phyloP scores from a whole-genome alignment of 2,888 invertebrate species.

The Drosophila conformis region DNA sequence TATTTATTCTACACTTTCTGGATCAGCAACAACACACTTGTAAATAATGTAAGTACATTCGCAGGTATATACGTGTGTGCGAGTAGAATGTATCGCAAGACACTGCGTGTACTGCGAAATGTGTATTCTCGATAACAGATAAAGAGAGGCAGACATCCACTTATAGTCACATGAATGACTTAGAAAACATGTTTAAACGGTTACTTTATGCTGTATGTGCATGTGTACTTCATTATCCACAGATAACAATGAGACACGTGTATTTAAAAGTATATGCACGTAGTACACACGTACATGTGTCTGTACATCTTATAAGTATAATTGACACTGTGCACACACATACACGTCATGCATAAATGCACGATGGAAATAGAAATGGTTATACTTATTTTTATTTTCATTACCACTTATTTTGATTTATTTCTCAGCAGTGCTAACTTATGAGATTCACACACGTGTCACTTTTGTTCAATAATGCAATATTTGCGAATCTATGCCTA shows the following conservation, averaged over 20 bases:
- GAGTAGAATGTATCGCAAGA: conserved; percentile 4
- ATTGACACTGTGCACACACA: not conserved
- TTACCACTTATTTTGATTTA: conserved; percentile 15
- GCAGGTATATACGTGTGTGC: not conserved
- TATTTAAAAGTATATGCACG: conserved; percentile 13
- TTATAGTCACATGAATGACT: not conserved
- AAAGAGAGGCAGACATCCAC: not conserved
- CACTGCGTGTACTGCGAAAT: not conserved
- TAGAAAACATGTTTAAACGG: conserved; percentile 1
- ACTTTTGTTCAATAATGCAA: conserved; percentile 61
- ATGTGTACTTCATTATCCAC: not conserved
- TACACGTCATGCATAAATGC: conserved; percentile 9
- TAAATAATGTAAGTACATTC: not conserved
- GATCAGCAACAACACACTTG: not conserved
- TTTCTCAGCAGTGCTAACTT: conserved; percentile 53
- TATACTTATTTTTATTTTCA: conserved; percentile 21
- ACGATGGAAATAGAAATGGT: conserved; percentile 7
- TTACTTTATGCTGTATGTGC: not conserved
- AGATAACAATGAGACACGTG: conserved; percentile 25
- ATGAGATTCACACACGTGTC: conserved; percentile 78
- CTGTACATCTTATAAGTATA: not conserved
- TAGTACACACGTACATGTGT: not conserved
- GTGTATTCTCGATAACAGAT: conserved; percentile 1
- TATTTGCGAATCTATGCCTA: conserved; percentile 47
- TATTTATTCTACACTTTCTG: not conserved